A percentile compares a stretch with the other conserved stretches of the same genome.
Evolutionary conservation across 2,113 vertebrate genomes (phyloP).

Genomic region (Cochlearius cochlearius): DNA sequence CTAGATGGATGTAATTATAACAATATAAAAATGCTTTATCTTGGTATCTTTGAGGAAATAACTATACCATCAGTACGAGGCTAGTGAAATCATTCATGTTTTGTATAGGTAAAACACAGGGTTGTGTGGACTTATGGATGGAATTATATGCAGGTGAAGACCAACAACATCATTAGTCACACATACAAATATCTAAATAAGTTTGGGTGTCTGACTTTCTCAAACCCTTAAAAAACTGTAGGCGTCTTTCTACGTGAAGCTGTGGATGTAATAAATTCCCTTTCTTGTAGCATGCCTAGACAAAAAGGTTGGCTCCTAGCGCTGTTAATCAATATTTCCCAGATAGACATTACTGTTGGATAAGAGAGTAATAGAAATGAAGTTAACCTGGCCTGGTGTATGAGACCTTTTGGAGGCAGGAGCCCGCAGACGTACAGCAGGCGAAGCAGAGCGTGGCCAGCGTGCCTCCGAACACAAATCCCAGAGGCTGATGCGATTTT

Average conservation of each 20-base stretch:
- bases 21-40: background rate
- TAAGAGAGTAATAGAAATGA: background rate
- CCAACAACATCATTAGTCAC: background rate
- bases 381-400: background rate
- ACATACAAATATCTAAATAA: background rate
- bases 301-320: background rate
- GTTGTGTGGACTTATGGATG: background rate
- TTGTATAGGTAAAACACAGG: background rate
- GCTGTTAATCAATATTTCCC: background rate
- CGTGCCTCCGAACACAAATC: background rate
- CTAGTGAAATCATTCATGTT: background rate
- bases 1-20: background rate
- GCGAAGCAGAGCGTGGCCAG: background rate
- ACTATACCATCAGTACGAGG: no score
- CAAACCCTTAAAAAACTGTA: background rate
- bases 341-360: background rate
- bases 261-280: background rate
- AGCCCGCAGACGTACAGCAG: background rate
- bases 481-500: background rate
- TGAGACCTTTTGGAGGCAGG: background rate
- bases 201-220: background rate
- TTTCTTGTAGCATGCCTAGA: background rate
- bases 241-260: background rate
- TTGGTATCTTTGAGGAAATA: background rate
- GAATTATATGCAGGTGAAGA: background rate